phyloP scores from a whole-genome alignment of 2,888 invertebrate species.

The Apotomis betuletana region DNA sequence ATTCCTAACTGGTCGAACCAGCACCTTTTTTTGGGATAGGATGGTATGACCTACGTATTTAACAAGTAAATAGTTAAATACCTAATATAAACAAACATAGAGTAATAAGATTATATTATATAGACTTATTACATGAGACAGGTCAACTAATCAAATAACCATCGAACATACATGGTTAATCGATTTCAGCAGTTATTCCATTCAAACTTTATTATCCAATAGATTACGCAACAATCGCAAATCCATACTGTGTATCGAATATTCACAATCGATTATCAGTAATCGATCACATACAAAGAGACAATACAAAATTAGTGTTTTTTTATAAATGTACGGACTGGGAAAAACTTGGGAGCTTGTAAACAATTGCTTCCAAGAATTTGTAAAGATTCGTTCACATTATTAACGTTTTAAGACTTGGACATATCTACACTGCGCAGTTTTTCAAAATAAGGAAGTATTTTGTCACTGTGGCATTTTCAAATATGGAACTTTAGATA shows the following conservation, averaged over 20 bases:
- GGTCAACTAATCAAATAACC: neutral
- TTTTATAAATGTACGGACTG: conserved; percentile 41
- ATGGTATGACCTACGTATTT: too few relatives aligned
- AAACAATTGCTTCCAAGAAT: conserved; percentile 29
- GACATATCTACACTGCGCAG: too few relatives aligned
- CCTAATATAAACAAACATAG: too few relatives aligned
- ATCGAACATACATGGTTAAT: neutral
- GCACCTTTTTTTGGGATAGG: too few relatives aligned
- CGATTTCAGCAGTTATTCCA: neutral
- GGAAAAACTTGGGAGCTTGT: conserved; percentile 57
- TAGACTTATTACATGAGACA: neutral
- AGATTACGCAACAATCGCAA: conserved; percentile 33
- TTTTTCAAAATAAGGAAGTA: too few relatives aligned
- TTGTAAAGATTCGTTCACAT: neutral
- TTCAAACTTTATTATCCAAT: conserved; percentile 9
- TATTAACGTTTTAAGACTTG: neutral
- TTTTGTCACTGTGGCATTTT: too few relatives aligned
- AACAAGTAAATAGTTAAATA: too few relatives aligned
- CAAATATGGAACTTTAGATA: too few relatives aligned
- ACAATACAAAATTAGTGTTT: conserved; percentile 56
- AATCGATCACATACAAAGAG: conserved; percentile 50
- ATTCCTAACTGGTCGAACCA: too few relatives aligned
- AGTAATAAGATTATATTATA: too few relatives aligned
- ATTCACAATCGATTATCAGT: conserved; percentile 48
- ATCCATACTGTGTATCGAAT: conserved; percentile 41